phyloP scores from a whole-genome alignment of 1,140 invertebrate genomes.

The Leguminivora glycinivorella region DNA sequence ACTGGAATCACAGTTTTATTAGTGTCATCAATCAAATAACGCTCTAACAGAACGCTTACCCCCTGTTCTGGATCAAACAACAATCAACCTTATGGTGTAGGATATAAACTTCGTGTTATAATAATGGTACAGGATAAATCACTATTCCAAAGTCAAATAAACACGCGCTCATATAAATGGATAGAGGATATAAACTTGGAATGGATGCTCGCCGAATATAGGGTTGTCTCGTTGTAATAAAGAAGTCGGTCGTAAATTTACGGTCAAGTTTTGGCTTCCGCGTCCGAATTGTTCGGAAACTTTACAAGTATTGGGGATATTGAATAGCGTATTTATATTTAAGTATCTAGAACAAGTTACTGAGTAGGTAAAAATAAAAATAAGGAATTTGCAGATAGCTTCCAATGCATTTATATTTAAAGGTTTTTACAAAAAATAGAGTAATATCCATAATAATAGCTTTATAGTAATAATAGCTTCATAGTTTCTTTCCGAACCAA shows the following conservation, averaged over 20 bases:
- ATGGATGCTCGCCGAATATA: constrained; percentile 59
- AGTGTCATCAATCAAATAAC: constrained; percentile 76
- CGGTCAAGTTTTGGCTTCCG: constrained; percentile 7
- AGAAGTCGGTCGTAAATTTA: not conserved
- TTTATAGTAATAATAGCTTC: too few species aligned
- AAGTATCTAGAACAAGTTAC: not conserved
- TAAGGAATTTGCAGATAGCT: not conserved
- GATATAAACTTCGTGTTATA: constrained; percentile 40
- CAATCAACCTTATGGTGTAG: constrained; percentile 50
- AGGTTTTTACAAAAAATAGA: too few species aligned
- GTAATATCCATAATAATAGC: not conserved
- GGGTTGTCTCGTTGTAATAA: constrained; percentile 37
- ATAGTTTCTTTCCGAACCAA: too few species aligned
- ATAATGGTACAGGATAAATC: constrained; percentile 41
- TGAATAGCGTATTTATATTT: too few species aligned
- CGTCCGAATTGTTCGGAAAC: not conserved
- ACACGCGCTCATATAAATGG: constrained; percentile 69
- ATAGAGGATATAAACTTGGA: constrained; percentile 66
- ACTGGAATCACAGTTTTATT: constrained; percentile 78
- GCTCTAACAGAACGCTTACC: constrained; percentile 57
- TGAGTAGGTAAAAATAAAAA: not conserved
- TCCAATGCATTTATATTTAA: not conserved
- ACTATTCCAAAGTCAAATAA: constrained; percentile 72
- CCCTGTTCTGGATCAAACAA: constrained; percentile 41
- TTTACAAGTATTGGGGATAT: not conserved